Evolutionary conservation across 2,888 invertebrate genomes (phyloP), one percentile per base, ranked within the genome.

Genomic region (Papilio demoleus): DNA sequence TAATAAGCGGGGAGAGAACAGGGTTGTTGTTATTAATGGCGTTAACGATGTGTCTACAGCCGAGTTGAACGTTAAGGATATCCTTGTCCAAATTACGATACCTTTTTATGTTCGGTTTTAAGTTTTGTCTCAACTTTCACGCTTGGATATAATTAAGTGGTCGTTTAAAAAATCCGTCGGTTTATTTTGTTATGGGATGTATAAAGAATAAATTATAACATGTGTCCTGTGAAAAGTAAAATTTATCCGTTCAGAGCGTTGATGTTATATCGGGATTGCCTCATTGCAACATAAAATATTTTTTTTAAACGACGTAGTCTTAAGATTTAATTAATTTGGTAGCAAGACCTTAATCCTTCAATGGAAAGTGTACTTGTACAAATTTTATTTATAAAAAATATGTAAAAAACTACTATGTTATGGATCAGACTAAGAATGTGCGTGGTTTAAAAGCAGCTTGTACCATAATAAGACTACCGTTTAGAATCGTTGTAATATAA

Each of bases 1-100:
- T 80, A 76, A 82, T 74, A 74, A 81, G 79, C 81, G 80, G 74
- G 76, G 74, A 77, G 76, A 58, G 68, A 73, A 66, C 24, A 68
- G 45, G 64, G 60, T 61, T 40, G 9, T 50, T 36, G 61, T 65
- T 65, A 61, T 65, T 60, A 60, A 36, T 65, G 68, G 60, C 65
- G 65, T 69, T 65, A 61, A 69, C 61, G 69, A 69, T 31, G 65
- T 61, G 53, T 61, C 60, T 58, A 65, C 60, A 60, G 60, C 34
- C 34, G 42, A 60, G 22, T 12, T 34, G 4, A 31, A 56, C 62
- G 56, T 60, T 50, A 24, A 50, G 59, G 60, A 65, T 65, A 65
- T 69, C 65, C 61, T 65, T 60, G 31, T 9, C 60, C 36, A 61
- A 61, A 69, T 65, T 69, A 69, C 50, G 31, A 67, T 53, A 22